Base-by-base conservation (phyloP, 1,140 invertebrate species). In the Babylonia areolata region DNA sequence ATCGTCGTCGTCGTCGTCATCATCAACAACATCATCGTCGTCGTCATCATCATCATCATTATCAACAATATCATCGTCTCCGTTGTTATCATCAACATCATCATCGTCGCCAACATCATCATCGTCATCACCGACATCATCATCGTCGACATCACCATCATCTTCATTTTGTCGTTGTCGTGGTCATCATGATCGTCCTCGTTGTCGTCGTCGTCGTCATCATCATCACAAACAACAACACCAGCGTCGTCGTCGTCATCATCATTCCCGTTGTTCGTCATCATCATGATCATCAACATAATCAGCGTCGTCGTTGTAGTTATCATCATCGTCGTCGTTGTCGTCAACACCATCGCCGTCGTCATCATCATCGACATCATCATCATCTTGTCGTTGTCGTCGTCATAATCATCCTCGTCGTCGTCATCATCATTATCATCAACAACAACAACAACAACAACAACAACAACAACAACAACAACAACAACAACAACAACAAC, bases 11-110 rank as follows among this genome's bases (percentile, higher is more conserved):
- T 31, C 75, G n/a, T 78, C 75, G n/a, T 35, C 75, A 39, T 39
- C 75, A 39, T 78, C 75, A 9, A 33, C 75, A 9, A 33, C 75
- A 1, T 78, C 75, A 17, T 78, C 33, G 20, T 78, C 75, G 35
- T 78, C 75, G 1, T 78, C 75, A 33, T 78, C 75, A 39, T 78
- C 75, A 78, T 78, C 75, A 78, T 78, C 75, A 78, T 35, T 46
- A 6, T 46, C 42, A 46, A 6, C 58, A 64, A 12, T 20, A 64
- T 64, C 58, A 64, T 64, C 58, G 54, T 86, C 58, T 15, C 20
- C 42, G 15, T 46, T 15, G 15, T 46, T 15, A 46, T 46, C 42
- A 46, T 46, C 42, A 46, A 6, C 42, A 46, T 46, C 42, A 78
- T 28, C 75, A 78, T 1, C 75, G 6, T 35, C 75, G 6, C n/a